These are phyloP conservation scores for Petrocephalus microphthalmus DNA, from an alignment of 2,113 vertebrate genomes.

Conservation along the genomic window DNA sequence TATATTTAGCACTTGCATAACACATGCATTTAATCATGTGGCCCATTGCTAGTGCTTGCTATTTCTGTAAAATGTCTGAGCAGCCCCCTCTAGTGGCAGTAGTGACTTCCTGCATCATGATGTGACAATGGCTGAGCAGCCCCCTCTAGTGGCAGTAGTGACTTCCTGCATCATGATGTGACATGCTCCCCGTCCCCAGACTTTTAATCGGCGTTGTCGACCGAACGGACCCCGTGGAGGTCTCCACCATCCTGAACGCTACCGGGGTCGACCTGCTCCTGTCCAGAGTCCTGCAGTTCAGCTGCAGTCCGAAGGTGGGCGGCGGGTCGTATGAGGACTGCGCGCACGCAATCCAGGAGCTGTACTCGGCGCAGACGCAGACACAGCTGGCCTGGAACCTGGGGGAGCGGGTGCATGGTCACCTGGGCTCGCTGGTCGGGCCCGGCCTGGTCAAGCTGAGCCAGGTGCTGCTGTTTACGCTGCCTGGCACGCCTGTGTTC, in stretches of 20 bases:
- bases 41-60: not conserved
- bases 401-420: slow-evolving; percentile 43
- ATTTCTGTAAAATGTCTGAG: not conserved
- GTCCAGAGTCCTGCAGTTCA: slow-evolving; percentile 41
- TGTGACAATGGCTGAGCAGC: not conserved
- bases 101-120: not conserved
- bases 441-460: slow-evolving; percentile 46
- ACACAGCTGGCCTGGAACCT: slow-evolving; percentile 55
- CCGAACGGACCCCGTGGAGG: slow-evolving; percentile 18
- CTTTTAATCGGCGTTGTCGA: slow-evolving; percentile 54
- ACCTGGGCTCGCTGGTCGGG: slow-evolving; percentile 52
- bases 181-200: slow-evolving; percentile 32
- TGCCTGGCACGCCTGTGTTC: slow-evolving; percentile 72
- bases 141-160: slow-evolving; percentile 6
- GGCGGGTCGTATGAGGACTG: not conserved
- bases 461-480: slow-evolving; percentile 70
- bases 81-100: slow-evolving; percentile 7
- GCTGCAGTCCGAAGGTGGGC: not conserved
- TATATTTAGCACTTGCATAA: not conserved
- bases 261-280: slow-evolving; percentile 59
- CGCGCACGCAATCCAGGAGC: slow-evolving; percentile 32
- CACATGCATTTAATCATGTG: not conserved
- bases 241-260: slow-evolving; percentile 43
- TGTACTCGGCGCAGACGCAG: slow-evolving; percentile 43
- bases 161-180: not conserved